Evolutionary conservation across 2,888 invertebrate genomes (phyloP).

Genomic region (Scrobipalpa atriplicella): DNA sequence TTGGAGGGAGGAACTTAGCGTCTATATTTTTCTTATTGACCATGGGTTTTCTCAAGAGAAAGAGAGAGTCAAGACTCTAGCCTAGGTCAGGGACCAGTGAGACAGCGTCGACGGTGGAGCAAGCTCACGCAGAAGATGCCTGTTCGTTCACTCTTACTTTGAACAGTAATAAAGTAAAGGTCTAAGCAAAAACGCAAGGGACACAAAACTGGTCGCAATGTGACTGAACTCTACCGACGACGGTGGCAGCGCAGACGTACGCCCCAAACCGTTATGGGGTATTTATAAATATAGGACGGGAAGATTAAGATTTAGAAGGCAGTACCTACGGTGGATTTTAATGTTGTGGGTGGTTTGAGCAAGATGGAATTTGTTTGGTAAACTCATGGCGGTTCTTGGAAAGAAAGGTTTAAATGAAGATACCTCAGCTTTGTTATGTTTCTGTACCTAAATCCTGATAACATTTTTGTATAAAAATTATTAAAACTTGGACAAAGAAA

Average conservation of each 20-base stretch:
- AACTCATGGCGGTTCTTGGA: background rate
- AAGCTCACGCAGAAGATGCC: too few relatives aligned
- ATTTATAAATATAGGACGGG: constrained; percentile 31
- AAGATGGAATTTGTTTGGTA: background rate
- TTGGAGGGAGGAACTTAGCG: too few relatives aligned
- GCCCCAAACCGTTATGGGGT: constrained; percentile 30
- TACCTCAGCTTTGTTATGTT: background rate
- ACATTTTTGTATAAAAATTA: too few relatives aligned
- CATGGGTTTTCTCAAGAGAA: too few relatives aligned
- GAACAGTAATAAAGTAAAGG: too few relatives aligned
- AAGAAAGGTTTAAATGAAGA: background rate
- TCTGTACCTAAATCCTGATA: too few relatives aligned
- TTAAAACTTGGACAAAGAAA: too few relatives aligned
- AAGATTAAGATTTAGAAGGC: constrained; percentile 26
- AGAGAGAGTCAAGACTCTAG: too few relatives aligned
- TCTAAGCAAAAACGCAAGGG: background rate
- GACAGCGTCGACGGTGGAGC: too few relatives aligned
- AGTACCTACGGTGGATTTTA: constrained; percentile 15
- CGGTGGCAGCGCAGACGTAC: constrained; percentile 13
- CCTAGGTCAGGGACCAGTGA: too few relatives aligned
- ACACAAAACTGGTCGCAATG: background rate
- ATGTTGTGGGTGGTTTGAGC: constrained; percentile 16
- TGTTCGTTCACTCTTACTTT: too few relatives aligned
- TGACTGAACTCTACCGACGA: background rate
- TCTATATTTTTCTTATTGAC: too few relatives aligned